A percentile compares a stretch with the other conserved stretches of the same genome.
phyloP scores from a whole-genome alignment of 2,888 invertebrate genomes.

The Luperina nickerlii region DNA sequence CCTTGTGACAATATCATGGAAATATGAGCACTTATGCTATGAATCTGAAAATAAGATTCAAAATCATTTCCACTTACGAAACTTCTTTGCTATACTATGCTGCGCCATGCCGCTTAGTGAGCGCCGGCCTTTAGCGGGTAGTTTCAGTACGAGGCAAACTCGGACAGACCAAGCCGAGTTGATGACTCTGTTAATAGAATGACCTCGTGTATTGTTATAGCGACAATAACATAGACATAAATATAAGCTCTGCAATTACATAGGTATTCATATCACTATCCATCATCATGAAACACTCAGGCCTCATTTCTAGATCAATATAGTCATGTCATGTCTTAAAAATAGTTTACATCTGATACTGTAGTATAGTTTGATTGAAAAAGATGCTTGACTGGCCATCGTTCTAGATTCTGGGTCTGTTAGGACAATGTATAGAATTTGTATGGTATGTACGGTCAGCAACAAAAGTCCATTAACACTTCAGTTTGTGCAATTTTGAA shows the following conservation, averaged over 20 bases:
- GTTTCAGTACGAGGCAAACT: neutral
- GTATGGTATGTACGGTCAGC: neutral
- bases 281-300: slow-evolving; percentile 9
- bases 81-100: neutral
- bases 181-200: neutral
- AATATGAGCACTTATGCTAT: neutral
- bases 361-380: neutral
- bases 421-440: neutral
- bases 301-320: slow-evolving; percentile 9
- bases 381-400: slow-evolving; percentile 10
- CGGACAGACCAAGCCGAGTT: neutral
- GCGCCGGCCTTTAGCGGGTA: neutral
- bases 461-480: too few relatives aligned
- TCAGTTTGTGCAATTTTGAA: too few relatives aligned
- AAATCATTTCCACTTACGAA: neutral
- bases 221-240: neutral
- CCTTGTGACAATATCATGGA: neutral
- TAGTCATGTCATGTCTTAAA: slow-evolving; percentile 33
- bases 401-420: slow-evolving; percentile 4
- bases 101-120: neutral
- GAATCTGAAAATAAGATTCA: neutral
- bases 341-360: slow-evolving; percentile 16
- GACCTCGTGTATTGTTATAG: neutral
- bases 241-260: slow-evolving; percentile 17
- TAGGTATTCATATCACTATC: slow-evolving; percentile 20